Percentiles rank a stretch among this genome's conserved stretches.
These are phyloP conservation scores for Tylochromis polylepis DNA, from an alignment of 2,113 vertebrate species.

Conservation along the genomic window DNA sequence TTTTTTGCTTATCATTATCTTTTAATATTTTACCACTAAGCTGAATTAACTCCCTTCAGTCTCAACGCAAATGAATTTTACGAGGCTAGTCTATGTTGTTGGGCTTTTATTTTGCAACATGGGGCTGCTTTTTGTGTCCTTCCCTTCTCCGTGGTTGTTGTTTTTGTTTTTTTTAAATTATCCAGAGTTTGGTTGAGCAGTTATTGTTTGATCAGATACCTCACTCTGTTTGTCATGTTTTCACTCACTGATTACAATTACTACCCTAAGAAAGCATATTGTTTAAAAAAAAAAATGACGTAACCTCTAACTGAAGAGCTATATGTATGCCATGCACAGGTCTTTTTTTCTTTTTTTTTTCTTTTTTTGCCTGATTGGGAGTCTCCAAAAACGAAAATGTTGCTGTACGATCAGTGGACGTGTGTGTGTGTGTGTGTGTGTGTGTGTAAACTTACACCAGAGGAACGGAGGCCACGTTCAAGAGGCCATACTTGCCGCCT, in stretches of 20 bases:
- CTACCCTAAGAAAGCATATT: conserved; percentile 26
- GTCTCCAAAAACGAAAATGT: neutral
- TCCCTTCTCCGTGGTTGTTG: neutral
- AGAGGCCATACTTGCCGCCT: conserved; percentile 82
- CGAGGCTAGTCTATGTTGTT: neutral
- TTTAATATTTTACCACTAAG: neutral
- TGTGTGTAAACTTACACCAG: neutral
- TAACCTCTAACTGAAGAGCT: neutral
- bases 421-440: neutral
- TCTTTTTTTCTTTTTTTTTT: neutral
- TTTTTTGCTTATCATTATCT: neutral
- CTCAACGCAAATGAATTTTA: neutral
- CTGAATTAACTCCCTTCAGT: neutral
- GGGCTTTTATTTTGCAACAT: neutral
- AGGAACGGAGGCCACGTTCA: conserved; percentile 42
- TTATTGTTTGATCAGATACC: neutral
- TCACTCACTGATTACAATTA: neutral
- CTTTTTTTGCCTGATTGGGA: neutral
- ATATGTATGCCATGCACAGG: neutral
- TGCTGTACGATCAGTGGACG: conserved; percentile 19
- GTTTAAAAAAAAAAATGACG: neutral
- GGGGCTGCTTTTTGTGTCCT: neutral
- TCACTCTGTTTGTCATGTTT: neutral
- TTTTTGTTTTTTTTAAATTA: neutral
- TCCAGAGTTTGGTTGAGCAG: neutral